Conservation (phyloP, 2,113 vertebrate genomes). For the Dryoscopus gambensis region DNA sequence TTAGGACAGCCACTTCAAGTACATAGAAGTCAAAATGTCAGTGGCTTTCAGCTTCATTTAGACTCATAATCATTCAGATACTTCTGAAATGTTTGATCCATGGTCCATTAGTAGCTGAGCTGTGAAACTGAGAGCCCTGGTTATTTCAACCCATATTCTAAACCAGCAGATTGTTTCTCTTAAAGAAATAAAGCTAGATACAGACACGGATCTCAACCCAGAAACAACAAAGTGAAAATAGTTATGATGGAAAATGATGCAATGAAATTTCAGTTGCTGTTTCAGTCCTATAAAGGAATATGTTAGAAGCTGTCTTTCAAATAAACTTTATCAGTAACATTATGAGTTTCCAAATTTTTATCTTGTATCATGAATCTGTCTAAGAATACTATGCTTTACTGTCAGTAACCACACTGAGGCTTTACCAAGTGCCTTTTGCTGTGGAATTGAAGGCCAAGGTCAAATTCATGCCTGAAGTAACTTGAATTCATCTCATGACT, state of each 20-base stretch:
- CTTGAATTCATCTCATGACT: slow-evolving; percentile 49
- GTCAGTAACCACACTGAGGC: not conserved
- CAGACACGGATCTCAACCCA: not conserved
- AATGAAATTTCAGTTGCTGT: not conserved
- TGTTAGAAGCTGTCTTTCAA: not conserved
- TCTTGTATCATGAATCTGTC: not conserved
- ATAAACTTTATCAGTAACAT: not conserved
- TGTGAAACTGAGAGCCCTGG: not conserved
- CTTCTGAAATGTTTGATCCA: not conserved
- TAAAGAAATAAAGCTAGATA: not conserved
- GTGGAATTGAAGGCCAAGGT: slow-evolving; percentile 47
- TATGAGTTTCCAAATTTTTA: not conserved
- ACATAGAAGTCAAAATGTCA: not conserved
- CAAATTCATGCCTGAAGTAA: slow-evolving; percentile 34
- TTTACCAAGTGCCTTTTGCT: not conserved
- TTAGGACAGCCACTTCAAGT: not conserved
- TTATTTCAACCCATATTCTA: not conserved
- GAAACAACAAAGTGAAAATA: not conserved
- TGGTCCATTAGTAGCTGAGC: not conserved
- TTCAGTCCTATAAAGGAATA: not conserved
- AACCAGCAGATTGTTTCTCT: not conserved
- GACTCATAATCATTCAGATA: not conserved
- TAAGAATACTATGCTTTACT: not conserved
- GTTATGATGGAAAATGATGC: not conserved
- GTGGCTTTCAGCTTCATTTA: not conserved